A percentile compares a stretch with the other conserved stretches of the same genome.
These are phyloP conservation scores for Lepisosteus osseus DNA, from an alignment of 2,113 vertebrate species.

Conservation along the genomic window DNA sequence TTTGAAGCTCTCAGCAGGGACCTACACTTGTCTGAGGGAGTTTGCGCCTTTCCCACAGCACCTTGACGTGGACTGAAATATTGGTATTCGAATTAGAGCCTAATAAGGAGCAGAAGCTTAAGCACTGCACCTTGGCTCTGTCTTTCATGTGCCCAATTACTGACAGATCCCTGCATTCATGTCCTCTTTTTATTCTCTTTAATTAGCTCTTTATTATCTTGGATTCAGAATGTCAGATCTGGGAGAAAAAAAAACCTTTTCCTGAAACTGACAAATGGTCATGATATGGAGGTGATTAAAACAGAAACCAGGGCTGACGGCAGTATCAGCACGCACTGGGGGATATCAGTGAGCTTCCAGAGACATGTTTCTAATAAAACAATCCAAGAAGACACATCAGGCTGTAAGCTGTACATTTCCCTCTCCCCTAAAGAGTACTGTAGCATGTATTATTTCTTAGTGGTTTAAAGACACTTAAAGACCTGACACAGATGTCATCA, in stretches of 20 bases:
- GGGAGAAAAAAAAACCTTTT: constrained; percentile 46
- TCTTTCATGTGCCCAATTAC: constrained; percentile 90
- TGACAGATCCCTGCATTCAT: constrained; percentile 77
- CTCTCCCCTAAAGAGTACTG: too few relatives aligned
- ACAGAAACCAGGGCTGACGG: constrained; percentile 50
- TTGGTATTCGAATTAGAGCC: constrained; percentile 77
- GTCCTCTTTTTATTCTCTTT: constrained; percentile 78
- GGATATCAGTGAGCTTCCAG: constrained; percentile 48
- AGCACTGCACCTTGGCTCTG: constrained; percentile 64
- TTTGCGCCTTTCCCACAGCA: constrained; percentile 52
- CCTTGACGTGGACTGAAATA: constrained; percentile 70
- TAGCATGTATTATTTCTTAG: too few relatives aligned
- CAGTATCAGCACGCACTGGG: constrained; percentile 41
- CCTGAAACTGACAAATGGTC: constrained; percentile 63
- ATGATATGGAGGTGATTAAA: constrained; percentile 69
- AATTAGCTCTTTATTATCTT: constrained; percentile 85
- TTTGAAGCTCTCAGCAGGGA: constrained; percentile 51
- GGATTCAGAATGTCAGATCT: constrained; percentile 63
- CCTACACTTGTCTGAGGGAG: constrained; percentile 44
- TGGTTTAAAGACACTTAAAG: too few relatives aligned
- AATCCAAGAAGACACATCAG: too few relatives aligned
- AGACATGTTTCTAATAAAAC: constrained; percentile 46
- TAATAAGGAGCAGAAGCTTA: constrained; percentile 76
- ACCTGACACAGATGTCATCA: too few relatives aligned
- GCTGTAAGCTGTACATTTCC: too few relatives aligned